Conservation (phyloP, 2,113 vertebrate species). For the Vicugna pacos region DNA sequence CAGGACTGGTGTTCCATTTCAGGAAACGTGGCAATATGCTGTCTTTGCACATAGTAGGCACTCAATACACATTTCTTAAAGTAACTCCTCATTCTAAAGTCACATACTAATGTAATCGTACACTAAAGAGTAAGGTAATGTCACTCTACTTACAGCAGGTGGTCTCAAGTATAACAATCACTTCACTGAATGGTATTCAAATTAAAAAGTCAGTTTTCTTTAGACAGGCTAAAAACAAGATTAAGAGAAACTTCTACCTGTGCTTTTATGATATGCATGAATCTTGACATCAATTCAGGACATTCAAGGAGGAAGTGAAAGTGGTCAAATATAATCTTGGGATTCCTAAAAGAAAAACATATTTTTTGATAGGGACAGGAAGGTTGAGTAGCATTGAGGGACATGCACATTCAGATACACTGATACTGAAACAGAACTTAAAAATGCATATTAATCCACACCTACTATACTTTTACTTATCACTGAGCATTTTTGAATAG, state of each 20-base stretch:
- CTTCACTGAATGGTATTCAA: neutral
- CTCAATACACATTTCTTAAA: constrained; percentile 49
- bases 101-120: neutral
- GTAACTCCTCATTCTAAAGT: neutral
- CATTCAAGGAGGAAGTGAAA: constrained; percentile 99
- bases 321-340: constrained; percentile 99
- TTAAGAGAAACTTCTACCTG: constrained; percentile 90
- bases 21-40: neutral
- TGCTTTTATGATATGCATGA: constrained; percentile 99
- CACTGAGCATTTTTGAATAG: neutral
- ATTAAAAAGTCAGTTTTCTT: constrained; percentile 45
- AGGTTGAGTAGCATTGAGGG: constrained; percentile 15
- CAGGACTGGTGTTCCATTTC: neutral
- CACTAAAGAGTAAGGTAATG: neutral
- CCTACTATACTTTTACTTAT: neutral
- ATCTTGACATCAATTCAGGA: constrained; percentile 98
- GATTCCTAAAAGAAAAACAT: constrained; percentile 91
- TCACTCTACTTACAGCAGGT: neutral
- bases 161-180: constrained; percentile 21
- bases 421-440: neutral
- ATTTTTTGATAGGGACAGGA: constrained; percentile 43
- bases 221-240: constrained; percentile 31
- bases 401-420: constrained; percentile 47
- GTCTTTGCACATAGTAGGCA: neutral
- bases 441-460: constrained; percentile 2